Base-by-base conservation (phyloP, 2,888 invertebrate genomes). In the Timema podura region DNA sequence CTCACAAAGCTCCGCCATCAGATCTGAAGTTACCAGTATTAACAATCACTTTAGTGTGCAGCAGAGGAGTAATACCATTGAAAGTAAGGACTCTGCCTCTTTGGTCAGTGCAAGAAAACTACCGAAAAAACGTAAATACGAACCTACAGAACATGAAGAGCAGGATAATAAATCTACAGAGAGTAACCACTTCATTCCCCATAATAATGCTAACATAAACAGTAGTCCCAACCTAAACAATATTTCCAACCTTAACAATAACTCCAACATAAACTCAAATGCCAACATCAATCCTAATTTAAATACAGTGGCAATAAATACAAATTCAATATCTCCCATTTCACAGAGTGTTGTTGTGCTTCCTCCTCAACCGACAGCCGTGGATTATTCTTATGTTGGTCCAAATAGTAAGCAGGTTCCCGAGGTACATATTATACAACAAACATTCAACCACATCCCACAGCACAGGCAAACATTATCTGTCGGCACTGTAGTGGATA, bases 41-140 rank as follows among this genome's bases (percentile, higher is more conserved):
- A 30, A 30, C 30, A 30, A 30, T 30, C 30, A 30, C 30, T 30
- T 30, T 30, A 30, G 30, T 30, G 30, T 30, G 30, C 30, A 30
- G 30, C 30, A 30, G 30, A 30, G 30, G 30, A 30, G 30, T 30
- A 30, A 30, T 30, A 3, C 30, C 3, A 30, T 30, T 30, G 30
- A 30, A 30, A 30, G 3, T 30, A 30, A 72, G 57, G 72, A 73
- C 15, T 69, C 77, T 82, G 72, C 84, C 84, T 71, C 83, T 85
- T 48, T 86, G 85, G 76, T 83, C 75, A 82, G 80, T 77, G 85
- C 84, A 72, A 83, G 84, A 76, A 93, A 93, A 81, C 88, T 96
- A 79, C 97, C 97, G 71, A 97, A 97, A 83, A 97, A 97, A 83
- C 87, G 97, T 74, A 95, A 95, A 83, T 93, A 90, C 79, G 90